Base-by-base conservation (phyloP, 2,888 invertebrate species). In the Chalcosyrphus nemorum region DNA sequence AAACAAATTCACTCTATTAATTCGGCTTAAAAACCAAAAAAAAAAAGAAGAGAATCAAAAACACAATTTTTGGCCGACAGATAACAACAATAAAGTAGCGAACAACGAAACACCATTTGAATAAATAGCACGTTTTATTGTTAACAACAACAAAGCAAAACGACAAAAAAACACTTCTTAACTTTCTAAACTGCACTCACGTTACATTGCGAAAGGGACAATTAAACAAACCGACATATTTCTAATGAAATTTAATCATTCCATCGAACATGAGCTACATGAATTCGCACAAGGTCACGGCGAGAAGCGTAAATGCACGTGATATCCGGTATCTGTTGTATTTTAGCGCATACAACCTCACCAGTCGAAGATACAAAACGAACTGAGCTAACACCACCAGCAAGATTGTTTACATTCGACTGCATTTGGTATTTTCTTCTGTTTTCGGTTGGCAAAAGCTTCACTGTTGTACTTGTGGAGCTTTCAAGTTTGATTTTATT, bases 381-480 rank as follows among this genome's bases (percentile, higher is more conserved):
- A 74, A 80, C 74, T 80, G 32, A 47, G n/a, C n/a, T n/a, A 61
- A 32, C 57, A 45, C 45, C 21, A 41, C 43, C 29, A 35, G 29
- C 52, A 57, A 57, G 13, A 54, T 61, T 77, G 70, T 77, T 77
- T 77, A 77, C 65, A 59, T 72, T 27, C 7, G 7, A 54, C 27
- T 59, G 32, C 17, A 1, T 24, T 54, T 71, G 15, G 17, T 19
- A 3, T n/a, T 63, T 72, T 41, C 5, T 29, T 1, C 29, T 56
- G n/a, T n/a, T 52, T 41, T 11, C 7, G 2, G 17, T 6, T 15
- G 27, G 9, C n/a, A n/a, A 72, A 72, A 78, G 78, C 78, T 78
- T 50, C n/a, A n/a, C n/a, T n/a, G 11, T 7, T 2, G 7, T 2
- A 24, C 54, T 63, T 19, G 13, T 24, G 11, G 21, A 74, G 74